Evolutionary conservation across 1,140 invertebrate species (phyloP).

Genomic region (Charaxes varanes): DNA sequence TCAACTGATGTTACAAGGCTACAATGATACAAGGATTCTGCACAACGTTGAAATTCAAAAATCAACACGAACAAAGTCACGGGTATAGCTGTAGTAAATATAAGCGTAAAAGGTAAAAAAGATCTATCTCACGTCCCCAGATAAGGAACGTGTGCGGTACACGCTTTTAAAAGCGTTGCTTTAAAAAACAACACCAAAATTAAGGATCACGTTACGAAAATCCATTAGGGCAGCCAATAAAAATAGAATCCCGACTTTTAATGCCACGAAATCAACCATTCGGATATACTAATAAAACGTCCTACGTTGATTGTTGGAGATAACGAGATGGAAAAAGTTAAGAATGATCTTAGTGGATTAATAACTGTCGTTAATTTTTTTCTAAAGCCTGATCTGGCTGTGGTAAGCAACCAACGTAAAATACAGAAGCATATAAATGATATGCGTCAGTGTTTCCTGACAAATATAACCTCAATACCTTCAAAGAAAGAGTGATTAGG

Average conservation of each 20-base stretch:
- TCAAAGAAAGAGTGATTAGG: too few relatives aligned
- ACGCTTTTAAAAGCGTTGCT: slow-evolving; percentile 40
- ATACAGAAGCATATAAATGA: too few relatives aligned
- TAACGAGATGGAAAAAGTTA: slow-evolving; percentile 12
- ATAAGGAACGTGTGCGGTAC: slow-evolving; percentile 48
- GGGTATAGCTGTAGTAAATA: too few relatives aligned
- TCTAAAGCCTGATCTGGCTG: too few relatives aligned
- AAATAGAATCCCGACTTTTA: slow-evolving; percentile 55
- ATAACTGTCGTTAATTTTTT: slow-evolving; percentile 3
- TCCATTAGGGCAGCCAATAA: slow-evolving; percentile 66
- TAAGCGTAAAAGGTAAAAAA: slow-evolving; percentile 14
- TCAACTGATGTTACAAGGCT: too few relatives aligned
- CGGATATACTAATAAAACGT: slow-evolving; percentile 33
- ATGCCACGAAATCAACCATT: slow-evolving; percentile 48
- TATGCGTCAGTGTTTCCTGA: too few relatives aligned
- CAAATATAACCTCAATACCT: too few relatives aligned
- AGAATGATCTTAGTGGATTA: slow-evolving; percentile 1
- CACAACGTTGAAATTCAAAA: too few relatives aligned
- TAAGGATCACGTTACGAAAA: slow-evolving; percentile 68
- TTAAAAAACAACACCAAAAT: slow-evolving; percentile 56
- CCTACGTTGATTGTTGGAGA: slow-evolving; percentile 32
- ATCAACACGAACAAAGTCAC: too few relatives aligned
- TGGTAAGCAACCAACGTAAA: too few relatives aligned
- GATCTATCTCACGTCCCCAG: slow-evolving; percentile 32
- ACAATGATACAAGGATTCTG: too few relatives aligned